Evolutionary conservation across 2,113 vertebrate species (phyloP), one percentile per base, ranked within the genome.

Genomic region (Talpa occidentalis): DNA sequence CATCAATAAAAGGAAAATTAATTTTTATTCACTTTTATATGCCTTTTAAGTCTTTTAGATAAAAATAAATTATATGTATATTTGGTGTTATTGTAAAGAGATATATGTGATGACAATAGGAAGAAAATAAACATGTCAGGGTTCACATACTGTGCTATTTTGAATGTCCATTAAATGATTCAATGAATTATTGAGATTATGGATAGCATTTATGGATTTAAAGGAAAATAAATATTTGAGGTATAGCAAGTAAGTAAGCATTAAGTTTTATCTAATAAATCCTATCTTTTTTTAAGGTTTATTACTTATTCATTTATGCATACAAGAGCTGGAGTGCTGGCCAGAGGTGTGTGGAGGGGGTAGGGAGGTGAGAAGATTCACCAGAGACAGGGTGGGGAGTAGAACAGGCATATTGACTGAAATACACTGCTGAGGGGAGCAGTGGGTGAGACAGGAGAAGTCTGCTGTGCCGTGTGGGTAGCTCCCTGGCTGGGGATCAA

Each of bases 171-270:
- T 16, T 79, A 76, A 79, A 79, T 64, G 79, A 78, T 69, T 91
- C 32, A 62, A 10, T 28, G 52, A 21, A 67, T 70, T 40, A 14
- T 44, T 32, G 11, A 80, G 40, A 74, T 64, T 69, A 19, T 44
- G 4, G 9, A n/a, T 52, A 60, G 0, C 11, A 67, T 42, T 3
- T 24, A 66, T 88, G 42, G 49, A 6, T 94, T 82, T 70, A 88
- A 76, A 82, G 8, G n/a, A 74, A 81, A 93, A 80, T 56, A 88
- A 88, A 59, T 83, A n/a, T 91, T 95, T 93, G 16, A 35, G 62
- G 21, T 52, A 11, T 10, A 30, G 26, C 17, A 92, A 94, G 35
- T 21, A 92, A 94, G 35, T 64, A 49, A 21, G 8, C 0, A 62
- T 42, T 60, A 62, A 66, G 3, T 90, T 82, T 54, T 62, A n/a